phyloP scores from a whole-genome alignment of 64 coral and sea anemone genomes.

The Porites lutea region DNA sequence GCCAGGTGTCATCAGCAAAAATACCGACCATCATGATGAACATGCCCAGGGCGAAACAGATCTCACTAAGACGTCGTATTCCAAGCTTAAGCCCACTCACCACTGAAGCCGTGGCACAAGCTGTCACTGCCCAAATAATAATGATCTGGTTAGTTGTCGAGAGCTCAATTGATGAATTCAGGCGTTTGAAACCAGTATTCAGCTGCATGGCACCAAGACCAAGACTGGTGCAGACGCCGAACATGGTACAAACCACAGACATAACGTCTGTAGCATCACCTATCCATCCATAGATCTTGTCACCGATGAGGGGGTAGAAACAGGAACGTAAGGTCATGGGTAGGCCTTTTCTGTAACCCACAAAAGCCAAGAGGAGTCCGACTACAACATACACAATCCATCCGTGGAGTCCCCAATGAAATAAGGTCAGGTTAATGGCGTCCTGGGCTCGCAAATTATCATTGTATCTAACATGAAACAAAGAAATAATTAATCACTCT shows the following conservation, averaged over 20 bases:
- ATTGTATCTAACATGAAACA: constrained; percentile 20
- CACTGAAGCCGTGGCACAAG: constrained; percentile 41
- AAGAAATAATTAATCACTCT: background rate
- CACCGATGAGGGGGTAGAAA: constrained; percentile 73
- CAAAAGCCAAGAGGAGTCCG: constrained; percentile 58
- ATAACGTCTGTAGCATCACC: constrained; percentile 76
- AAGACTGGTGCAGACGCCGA: constrained; percentile 84
- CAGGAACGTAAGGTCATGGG: constrained; percentile 74
- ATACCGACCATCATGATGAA: constrained; percentile 51
- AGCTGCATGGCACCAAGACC: constrained; percentile 59
- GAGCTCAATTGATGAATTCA: constrained; percentile 33
- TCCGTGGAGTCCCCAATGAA: constrained; percentile 72
- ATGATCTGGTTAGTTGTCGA: constrained; percentile 31
- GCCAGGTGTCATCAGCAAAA: constrained; percentile 61
- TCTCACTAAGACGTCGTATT: constrained; percentile 68
- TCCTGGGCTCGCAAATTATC: constrained; percentile 64
- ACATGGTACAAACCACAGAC: constrained; percentile 81
- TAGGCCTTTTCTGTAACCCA: constrained; percentile 54
- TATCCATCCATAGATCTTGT: constrained; percentile 71
- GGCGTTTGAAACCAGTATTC: constrained; percentile 58
- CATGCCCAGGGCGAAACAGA: constrained; percentile 61
- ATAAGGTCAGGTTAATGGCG: constrained; percentile 67
- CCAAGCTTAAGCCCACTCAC: constrained; percentile 64
- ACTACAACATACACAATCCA: constrained; percentile 65
- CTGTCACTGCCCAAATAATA: constrained; percentile 67